Evolutionary conservation across 2,888 invertebrate species (phyloP).

Genomic region (Eupithecia pulchellata): DNA sequence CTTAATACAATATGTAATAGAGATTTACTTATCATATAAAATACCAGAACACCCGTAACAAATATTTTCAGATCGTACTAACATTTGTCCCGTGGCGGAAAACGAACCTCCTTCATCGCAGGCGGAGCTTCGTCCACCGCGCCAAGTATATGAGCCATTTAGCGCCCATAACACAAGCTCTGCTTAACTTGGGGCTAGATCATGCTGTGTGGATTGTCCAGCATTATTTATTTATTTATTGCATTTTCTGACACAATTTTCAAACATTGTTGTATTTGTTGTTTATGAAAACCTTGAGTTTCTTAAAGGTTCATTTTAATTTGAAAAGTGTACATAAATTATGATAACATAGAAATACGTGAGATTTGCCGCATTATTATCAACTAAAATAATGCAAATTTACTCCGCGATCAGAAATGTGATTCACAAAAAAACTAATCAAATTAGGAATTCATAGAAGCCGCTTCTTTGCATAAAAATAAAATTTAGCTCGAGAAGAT

Average conservation of each 20-base stretch:
- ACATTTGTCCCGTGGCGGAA: too few relatives aligned
- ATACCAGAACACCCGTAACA: too few relatives aligned
- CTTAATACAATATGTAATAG: too few relatives aligned
- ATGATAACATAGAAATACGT: neutral
- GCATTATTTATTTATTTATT: too few relatives aligned
- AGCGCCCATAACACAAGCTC: too few relatives aligned
- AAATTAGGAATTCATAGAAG: neutral
- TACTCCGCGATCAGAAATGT: neutral
- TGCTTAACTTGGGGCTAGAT: too few relatives aligned
- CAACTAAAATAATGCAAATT: neutral
- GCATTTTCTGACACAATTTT: neutral
- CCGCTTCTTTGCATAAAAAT: slow-evolving; percentile 1
- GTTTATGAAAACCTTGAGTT: neutral
- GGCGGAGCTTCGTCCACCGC: too few relatives aligned
- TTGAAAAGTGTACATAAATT: neutral
- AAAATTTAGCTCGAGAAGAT: neutral
- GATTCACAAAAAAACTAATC: neutral
- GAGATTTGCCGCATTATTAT: neutral
- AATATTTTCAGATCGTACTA: too few relatives aligned
- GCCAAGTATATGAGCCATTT: too few relatives aligned
- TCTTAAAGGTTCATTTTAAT: neutral
- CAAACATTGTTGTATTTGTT: neutral
- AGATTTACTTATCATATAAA: too few relatives aligned
- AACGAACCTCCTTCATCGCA: too few relatives aligned
- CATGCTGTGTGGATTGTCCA: too few relatives aligned